phyloP scores from a whole-genome alignment of 1,140 invertebrate species.

The Solenopsis invicta region DNA sequence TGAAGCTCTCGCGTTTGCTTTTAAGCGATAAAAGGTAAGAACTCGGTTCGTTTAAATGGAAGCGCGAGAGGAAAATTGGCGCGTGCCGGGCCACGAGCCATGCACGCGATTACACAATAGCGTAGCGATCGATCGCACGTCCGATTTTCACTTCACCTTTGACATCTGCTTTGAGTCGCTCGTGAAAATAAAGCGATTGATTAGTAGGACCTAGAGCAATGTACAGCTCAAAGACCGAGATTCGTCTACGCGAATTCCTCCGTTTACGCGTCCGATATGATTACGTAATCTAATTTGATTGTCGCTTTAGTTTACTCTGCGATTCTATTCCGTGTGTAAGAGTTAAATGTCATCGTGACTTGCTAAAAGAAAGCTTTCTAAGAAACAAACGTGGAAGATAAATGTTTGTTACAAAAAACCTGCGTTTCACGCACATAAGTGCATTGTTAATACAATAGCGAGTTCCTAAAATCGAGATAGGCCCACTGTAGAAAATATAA shows the following conservation, averaged over 20 bases:
- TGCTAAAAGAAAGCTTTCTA: neutral
- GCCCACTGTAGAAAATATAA: neutral
- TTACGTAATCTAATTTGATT: slow-evolving; percentile 18
- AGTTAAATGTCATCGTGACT: neutral
- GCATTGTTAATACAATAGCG: neutral
- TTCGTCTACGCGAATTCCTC: neutral
- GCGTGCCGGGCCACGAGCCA: slow-evolving; percentile 24
- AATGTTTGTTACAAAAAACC: neutral
- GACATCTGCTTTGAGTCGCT: neutral
- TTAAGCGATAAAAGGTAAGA: slow-evolving; percentile 8
- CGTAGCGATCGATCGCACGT: slow-evolving; percentile 30
- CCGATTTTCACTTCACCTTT: neutral
- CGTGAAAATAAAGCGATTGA: neutral
- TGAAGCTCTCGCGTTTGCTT: neutral
- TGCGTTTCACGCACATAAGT: no score
- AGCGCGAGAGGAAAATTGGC: slow-evolving; percentile 31
- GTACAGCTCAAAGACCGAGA: neutral
- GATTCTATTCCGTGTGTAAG: neutral
- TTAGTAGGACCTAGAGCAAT: neutral
- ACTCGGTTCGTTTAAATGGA: slow-evolving; percentile 30
- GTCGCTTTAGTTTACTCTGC: neutral
- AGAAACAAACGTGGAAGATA: neutral
- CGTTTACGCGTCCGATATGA: neutral
- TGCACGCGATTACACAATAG: slow-evolving; percentile 36
- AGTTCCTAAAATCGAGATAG: neutral